Evolutionary conservation across 2,797 vertebrate genomes (phyloP), one percentile per base, ranked within the genome.

Genomic region (Coracias cyanogaster): DNA sequence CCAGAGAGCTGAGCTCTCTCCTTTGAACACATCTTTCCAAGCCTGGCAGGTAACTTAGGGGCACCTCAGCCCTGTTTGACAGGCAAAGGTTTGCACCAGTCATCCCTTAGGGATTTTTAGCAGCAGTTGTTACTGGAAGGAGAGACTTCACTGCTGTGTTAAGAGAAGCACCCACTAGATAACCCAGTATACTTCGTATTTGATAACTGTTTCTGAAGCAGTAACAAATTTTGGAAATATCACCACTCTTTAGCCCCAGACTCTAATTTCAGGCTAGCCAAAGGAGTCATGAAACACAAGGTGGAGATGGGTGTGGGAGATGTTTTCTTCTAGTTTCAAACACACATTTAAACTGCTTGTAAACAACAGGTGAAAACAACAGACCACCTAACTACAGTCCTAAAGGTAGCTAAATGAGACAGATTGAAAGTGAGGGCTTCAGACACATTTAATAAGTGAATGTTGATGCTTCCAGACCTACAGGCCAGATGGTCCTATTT

Each of bases 381-480:
- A 79, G 62, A 79, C 41, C 61, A 67, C 67, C 71, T 20, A 58
- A 80, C 41, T 84, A 51, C 55, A 79, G 74, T 76, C 73, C 79
- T 95, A 62, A 37, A 83, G 82, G 43, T 86, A 94, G 73, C 67
- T 93, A 92, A 96, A 80, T 89, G 67, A 97, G 94, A 46, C 81
- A 96, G 72, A 97, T 82, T 97, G 84, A 96, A 97, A 91, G 70
- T 90, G 88, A 97, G 74, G 76, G 60, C 72, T 84, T 58, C 80
- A 87, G 92, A 58, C 88, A 86, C 67, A 31, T 96, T 95, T 97
- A 97, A 97, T 95, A 95, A 96, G 66, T 65, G 83, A 90, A 94
- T 86, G 94, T 94, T 96, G 96, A 96, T 96, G 93, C 89, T 97
- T 97, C 95, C 89, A 97, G 93, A 96, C 93, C 96, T 93, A 80